Conservation (phyloP, 2,888 invertebrate genomes). For the Melanophora roralis region DNA sequence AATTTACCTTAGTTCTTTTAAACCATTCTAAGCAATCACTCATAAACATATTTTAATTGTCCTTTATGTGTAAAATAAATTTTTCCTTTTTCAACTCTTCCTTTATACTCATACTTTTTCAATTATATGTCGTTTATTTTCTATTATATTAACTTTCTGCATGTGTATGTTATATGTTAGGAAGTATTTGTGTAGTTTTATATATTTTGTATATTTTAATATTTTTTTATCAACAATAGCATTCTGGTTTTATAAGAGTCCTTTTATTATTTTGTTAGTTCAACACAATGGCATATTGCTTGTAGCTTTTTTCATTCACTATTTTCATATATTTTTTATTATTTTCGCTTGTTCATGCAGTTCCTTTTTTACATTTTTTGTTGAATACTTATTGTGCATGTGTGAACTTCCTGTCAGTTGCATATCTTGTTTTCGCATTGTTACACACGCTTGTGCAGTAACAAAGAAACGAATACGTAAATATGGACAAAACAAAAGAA, state of each 20-base stretch:
- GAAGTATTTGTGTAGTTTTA: no score
- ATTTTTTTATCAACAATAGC: slow-evolving; percentile 11
- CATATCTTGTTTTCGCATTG: slow-evolving; percentile 23
- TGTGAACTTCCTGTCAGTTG: slow-evolving; percentile 56
- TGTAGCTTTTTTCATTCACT: background rate
- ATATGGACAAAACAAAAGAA: background rate
- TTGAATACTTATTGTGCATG: slow-evolving; percentile 33
- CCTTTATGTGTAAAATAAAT: background rate
- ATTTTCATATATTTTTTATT: background rate
- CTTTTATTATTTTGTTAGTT: slow-evolving; percentile 12
- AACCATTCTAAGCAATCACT: background rate
- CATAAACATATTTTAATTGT: background rate
- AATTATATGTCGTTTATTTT: background rate
- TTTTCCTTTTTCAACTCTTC: background rate
- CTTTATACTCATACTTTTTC: background rate
- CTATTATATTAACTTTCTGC: background rate
- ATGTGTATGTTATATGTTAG: background rate
- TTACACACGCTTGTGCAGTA: slow-evolving; percentile 6
- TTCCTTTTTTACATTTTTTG: background rate
- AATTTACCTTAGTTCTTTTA: slow-evolving; percentile 2
- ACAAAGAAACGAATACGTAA: slow-evolving; percentile 10
- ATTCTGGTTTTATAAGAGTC: background rate
- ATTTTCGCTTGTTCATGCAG: background rate
- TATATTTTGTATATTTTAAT: background rate
- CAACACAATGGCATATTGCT: slow-evolving; percentile 10